Conservation (phyloP, 2,797 vertebrate genomes). For the Mallotus villosus region DNA sequence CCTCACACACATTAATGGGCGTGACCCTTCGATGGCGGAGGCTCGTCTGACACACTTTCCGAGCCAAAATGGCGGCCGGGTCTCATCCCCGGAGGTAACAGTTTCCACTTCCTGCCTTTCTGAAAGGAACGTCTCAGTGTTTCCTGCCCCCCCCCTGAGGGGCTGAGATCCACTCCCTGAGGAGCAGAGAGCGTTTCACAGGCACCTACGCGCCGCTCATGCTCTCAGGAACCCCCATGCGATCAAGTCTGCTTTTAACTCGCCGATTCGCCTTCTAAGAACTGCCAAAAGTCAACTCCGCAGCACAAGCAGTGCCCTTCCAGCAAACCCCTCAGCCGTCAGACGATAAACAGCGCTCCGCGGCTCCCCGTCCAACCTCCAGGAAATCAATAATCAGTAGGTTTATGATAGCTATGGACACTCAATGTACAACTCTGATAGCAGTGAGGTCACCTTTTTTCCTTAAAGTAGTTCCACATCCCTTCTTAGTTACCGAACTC, state of each 20-base stretch:
- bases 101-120: constrained; percentile 43
- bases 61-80: constrained; percentile 12
- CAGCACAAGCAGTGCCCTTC: constrained; percentile 42
- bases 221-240: constrained; percentile 41
- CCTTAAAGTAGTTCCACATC: constrained; percentile 12
- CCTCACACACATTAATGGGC: constrained; percentile 36
- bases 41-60: constrained; percentile 15
- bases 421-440: constrained; percentile 47
- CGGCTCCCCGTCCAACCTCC: constrained; percentile 61
- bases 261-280: constrained; percentile 54
- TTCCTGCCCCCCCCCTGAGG: constrained; percentile 30
- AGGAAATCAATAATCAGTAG: constrained; percentile 71
- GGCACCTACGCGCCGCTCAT: constrained; percentile 44
- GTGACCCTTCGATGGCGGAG: constrained; percentile 17
- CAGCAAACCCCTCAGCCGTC: constrained; percentile 47
- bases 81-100: background rate
- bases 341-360: constrained; percentile 32
- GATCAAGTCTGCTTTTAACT: constrained; percentile 63
- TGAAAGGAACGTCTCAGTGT: constrained; percentile 3
- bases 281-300: constrained; percentile 56
- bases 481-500: constrained; percentile 7
- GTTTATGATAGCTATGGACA: constrained; percentile 67
- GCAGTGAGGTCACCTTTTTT: constrained; percentile 58
- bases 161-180: constrained; percentile 46
- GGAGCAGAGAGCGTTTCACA: constrained; percentile 49